Evolutionary conservation across 1,140 invertebrate genomes (phyloP).

Genomic region (Polyergus mexicanus): DNA sequence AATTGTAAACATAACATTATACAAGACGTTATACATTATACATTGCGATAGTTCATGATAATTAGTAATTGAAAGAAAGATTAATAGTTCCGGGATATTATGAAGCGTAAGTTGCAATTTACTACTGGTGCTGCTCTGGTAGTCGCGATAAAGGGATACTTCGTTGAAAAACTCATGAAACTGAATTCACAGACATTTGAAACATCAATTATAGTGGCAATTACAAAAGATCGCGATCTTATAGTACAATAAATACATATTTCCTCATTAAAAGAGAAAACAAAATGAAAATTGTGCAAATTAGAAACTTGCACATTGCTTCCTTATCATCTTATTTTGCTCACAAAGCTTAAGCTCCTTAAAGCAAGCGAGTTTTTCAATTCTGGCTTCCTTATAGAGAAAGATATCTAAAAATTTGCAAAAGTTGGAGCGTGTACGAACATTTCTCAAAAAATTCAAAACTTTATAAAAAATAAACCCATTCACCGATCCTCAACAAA

Average conservation of each 20-base stretch:
- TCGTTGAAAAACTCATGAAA: background rate
- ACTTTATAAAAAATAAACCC: too few species aligned
- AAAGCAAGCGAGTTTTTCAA: too few species aligned
- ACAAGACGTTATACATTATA: slow-evolving; percentile 18
- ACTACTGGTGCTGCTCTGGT: slow-evolving; percentile 1
- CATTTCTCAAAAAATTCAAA: too few species aligned
- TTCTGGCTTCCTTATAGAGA: too few species aligned
- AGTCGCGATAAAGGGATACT: slow-evolving; percentile 7
- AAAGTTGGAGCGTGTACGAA: too few species aligned
- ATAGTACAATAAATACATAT: background rate
- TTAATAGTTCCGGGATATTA: slow-evolving; percentile 12
- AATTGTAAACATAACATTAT: background rate
- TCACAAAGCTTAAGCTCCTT: too few species aligned
- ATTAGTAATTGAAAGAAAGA: slow-evolving; percentile 35
- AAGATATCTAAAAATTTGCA: too few species aligned
- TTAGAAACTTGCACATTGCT: too few species aligned
- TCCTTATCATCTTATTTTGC: too few species aligned
- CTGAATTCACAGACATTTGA: background rate
- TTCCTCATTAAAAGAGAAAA: background rate
- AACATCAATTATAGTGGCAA: background rate
- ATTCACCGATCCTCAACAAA: too few species aligned
- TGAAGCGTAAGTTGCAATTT: slow-evolving; percentile 14
- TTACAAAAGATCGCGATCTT: background rate
- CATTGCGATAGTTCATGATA: background rate
- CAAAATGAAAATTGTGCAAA: too few species aligned